Percentiles rank a stretch among this genome's conserved stretches.
Evolutionary conservation across 2,888 invertebrate genomes (phyloP).

Genomic region (Hirudinaria manillensis): DNA sequence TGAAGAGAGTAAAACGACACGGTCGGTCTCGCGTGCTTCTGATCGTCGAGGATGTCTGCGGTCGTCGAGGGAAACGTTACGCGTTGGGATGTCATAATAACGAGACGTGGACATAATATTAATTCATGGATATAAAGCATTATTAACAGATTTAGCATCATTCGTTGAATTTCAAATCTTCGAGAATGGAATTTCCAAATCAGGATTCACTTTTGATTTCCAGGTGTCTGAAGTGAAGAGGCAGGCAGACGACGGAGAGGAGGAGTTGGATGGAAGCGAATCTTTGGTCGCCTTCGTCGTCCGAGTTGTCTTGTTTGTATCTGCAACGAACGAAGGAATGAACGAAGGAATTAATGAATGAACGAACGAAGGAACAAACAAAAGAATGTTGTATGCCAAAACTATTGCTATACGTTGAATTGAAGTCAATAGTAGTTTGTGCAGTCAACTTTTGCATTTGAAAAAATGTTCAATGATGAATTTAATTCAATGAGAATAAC

Average conservation of each 20-base stretch:
- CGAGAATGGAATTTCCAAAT: no score
- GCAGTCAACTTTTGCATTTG: no score
- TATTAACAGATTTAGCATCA: neutral
- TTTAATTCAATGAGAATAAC: no score
- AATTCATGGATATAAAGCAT: neutral
- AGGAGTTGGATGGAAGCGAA: constrained; percentile 85
- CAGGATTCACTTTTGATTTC: constrained; percentile 52
- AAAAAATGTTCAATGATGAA: no score
- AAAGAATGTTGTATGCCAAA: no score
- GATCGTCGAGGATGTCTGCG: constrained; percentile 32
- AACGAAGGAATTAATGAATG: neutral
- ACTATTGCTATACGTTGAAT: no score
- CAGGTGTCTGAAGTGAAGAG: constrained; percentile 71
- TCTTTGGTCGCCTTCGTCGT: constrained; percentile 61
- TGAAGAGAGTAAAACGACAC: constrained; percentile 50
- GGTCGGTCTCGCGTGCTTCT: constrained; percentile 38
- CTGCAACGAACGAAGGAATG: neutral
- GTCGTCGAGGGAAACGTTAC: neutral
- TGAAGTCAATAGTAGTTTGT: no score
- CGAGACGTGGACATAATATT: neutral
- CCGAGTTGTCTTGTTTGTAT: constrained; percentile 31
- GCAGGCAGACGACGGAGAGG: constrained; percentile 81
- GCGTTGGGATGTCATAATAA: neutral
- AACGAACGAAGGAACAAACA: neutral
- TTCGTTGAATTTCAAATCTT: neutral